phyloP scores from a whole-genome alignment of 1,140 invertebrate genomes.

The Megathymus violae region DNA sequence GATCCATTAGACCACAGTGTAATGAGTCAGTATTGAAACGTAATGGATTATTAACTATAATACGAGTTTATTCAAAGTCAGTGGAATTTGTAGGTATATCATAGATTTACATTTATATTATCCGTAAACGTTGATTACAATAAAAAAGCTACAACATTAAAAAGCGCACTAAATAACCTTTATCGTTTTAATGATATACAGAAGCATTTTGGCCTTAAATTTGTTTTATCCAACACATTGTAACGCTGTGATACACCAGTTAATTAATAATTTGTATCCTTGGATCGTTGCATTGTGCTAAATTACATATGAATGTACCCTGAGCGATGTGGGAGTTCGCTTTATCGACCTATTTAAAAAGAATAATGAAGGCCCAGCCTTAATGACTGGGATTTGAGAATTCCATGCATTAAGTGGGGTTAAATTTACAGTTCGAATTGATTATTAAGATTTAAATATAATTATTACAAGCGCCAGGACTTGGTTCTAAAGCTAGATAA shows the following conservation, averaged over 20 bases:
- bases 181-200: slow-evolving; percentile 4
- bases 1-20: background rate
- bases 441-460: slow-evolving; percentile 10
- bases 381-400: slow-evolving; percentile 32
- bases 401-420: slow-evolving; percentile 1
- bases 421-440: slow-evolving; percentile 19
- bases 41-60: background rate
- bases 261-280: slow-evolving; percentile 37
- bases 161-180: background rate
- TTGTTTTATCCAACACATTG: slow-evolving; percentile 14
- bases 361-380: slow-evolving; percentile 30
- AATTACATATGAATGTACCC: slow-evolving; percentile 31
- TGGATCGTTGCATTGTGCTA: slow-evolving; percentile 26
- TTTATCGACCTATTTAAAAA: slow-evolving; percentile 27
- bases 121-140: too few species aligned
- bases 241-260: slow-evolving; percentile 34
- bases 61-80: background rate
- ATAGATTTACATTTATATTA: too few species aligned
- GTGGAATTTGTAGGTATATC: too few species aligned
- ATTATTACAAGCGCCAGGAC: slow-evolving; percentile 23
- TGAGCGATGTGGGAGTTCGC: slow-evolving; percentile 24
- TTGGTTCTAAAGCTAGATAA: slow-evolving; percentile 40
- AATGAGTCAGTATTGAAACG: background rate
- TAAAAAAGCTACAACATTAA: too few species aligned
- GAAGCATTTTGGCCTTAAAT: slow-evolving; percentile 12